Percentiles rank a stretch among this genome's conserved stretches.
phyloP scores from a whole-genome alignment of 2,888 invertebrate genomes.

The Chalcis sispes region DNA sequence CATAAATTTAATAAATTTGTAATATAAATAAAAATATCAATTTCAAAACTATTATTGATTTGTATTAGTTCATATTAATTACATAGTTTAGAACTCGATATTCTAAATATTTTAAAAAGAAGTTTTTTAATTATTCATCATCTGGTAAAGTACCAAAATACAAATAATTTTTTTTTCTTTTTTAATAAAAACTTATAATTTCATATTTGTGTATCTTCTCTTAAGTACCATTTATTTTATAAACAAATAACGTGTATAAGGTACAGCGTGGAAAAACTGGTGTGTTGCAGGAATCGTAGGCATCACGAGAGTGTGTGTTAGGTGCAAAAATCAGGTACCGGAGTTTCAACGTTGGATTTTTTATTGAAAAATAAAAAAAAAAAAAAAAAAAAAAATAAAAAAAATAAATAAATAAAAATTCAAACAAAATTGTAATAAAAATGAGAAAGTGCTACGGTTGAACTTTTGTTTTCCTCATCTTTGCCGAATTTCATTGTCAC shows the following conservation, averaged over 20 bases:
- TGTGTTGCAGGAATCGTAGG: slow-evolving; percentile 72
- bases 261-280: slow-evolving; percentile 67
- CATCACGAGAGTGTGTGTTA: slow-evolving; percentile 67
- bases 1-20: too few species aligned
- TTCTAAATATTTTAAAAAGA: too few species aligned
- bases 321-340: slow-evolving; percentile 65
- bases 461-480: slow-evolving; percentile 58
- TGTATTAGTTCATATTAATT: too few species aligned
- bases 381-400: slow-evolving; percentile 44
- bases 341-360: slow-evolving; percentile 61
- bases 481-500: slow-evolving; percentile 57
- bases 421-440: slow-evolving; percentile 44
- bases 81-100: too few species aligned
- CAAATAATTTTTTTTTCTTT: too few species aligned
- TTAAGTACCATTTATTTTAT: too few species aligned
- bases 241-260: slow-evolving; percentile 51
- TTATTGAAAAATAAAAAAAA: slow-evolving; percentile 43
- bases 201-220: too few species aligned
- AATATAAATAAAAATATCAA: too few species aligned
- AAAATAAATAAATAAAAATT: slow-evolving; percentile 49
- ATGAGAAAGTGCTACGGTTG: slow-evolving; percentile 55
- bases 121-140: too few species aligned
- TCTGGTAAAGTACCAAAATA: too few species aligned
- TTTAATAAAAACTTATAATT: too few species aligned
- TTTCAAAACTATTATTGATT: too few species aligned